A percentile compares a stretch with the other conserved stretches of the same genome.
Evolutionary conservation across 2,888 invertebrate species (phyloP).

Genomic region (Megalurothrips usitatus): DNA sequence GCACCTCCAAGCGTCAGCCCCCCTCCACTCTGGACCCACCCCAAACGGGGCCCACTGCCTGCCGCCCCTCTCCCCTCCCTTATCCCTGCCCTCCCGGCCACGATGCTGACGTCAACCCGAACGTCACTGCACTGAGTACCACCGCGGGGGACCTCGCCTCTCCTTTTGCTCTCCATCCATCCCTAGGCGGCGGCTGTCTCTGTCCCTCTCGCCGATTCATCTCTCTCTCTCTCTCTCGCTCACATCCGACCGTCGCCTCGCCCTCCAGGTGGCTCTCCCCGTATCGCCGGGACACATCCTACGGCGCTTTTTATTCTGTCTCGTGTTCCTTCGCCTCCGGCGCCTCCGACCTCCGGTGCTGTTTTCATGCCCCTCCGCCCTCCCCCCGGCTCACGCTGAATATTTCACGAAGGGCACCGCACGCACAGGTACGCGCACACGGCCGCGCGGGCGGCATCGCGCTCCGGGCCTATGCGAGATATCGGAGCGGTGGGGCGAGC

Average conservation of each 20-base stretch:
- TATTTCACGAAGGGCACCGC: no score
- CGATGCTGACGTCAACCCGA: no score
- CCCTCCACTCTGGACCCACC: no score
- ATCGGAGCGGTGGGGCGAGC: no score
- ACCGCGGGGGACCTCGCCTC: neutral
- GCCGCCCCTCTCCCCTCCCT: neutral
- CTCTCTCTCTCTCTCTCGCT: conserved; percentile 12
- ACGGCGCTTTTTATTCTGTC: neutral
- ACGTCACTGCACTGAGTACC: no score
- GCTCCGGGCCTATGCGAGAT: no score
- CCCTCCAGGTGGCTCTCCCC: neutral
- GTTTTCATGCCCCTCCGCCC: neutral
- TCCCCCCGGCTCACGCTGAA: no score
- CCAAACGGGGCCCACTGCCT: no score
- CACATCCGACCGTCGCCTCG: neutral
- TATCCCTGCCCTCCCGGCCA: neutral
- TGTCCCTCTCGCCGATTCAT: neutral
- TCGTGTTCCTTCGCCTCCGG: neutral
- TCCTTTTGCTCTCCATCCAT: neutral
- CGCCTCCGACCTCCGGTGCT: neutral
- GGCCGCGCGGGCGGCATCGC: no score
- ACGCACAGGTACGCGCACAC: no score
- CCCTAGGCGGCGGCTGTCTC: neutral
- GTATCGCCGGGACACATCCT: no score
- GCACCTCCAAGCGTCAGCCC: no score